Evolutionary conservation across 2,797 vertebrate species (phyloP), one percentile per base, ranked within the genome.

Genomic region (Neomorphus geoffroyi): DNA sequence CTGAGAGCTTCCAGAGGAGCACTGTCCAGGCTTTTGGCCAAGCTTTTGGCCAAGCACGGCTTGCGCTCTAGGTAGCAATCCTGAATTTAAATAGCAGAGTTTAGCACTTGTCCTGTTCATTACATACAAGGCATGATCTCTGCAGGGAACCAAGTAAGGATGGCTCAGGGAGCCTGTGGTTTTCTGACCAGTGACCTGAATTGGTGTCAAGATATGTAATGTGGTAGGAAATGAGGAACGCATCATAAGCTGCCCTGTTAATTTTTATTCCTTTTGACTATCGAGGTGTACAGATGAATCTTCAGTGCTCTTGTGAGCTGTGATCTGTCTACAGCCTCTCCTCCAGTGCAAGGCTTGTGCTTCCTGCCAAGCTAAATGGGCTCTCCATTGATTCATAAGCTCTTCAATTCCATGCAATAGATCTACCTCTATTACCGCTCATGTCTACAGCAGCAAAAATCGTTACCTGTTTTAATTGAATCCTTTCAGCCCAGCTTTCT

Each of bases 111-210:
- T 10, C 28, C 57, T 69, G 30, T n/a, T 57, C 8, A 3, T 74
- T 37, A 10, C 4, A 5, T 23, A 15, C 0, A 0, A 54, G 50
- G 11, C 21, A 6, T 7, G 64, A 32, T 65, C 24, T 71, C 80
- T 70, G 43, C 69, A 54, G 65, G 72, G 46, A 37, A 37, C 19
- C 46, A 48, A 8, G 46, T 75, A 71, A 81, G 30, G 54, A 8
- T 64, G 45, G 60, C 71, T 70, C 32, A 22, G 50, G 33, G 39
- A 88, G 9, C 37, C 64, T 74, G 33, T 32, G 11, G 54, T 41
- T 88, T 88, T 65, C 61, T 30, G 77, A 17, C 81, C 35, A 23
- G 43, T 54, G 65, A 65, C 61, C 45, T 61, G 61, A 83, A 57
- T 3, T 46, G 33, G 9, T 83, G 72, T 80, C 84, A 78, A 8